Base-by-base conservation (phyloP, 2,113 vertebrate genomes). In the Corythornis madagascariensis region DNA sequence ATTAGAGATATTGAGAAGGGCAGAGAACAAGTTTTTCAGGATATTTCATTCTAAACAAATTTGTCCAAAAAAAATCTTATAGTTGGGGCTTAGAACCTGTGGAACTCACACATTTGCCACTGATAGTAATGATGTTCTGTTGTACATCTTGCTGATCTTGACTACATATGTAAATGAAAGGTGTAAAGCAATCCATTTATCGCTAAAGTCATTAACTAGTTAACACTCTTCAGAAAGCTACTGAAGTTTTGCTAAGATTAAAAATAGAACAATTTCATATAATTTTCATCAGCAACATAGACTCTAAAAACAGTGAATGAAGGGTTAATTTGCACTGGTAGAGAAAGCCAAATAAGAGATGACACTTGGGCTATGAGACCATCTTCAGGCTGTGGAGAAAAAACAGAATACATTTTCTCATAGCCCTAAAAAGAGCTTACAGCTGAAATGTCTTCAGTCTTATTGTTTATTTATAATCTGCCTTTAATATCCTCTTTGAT, bases 301-400 rank as follows among this genome's bases (percentile, higher is more conserved):
- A 88, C 48, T 6, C 9, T 21, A 88, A 88, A 92, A 90, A 87
- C 48, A 52, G 28, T 55, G 64, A 90, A 79, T 43, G 83, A 95
- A 96, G 81, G 80, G 92, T 94, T 93, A 92, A 90, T 76, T 86
- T 93, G 61, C 33, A 79, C 22, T 17, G 43, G 70, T 65, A 69
- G 21, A 90, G n/a, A 63, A 79, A 88, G 35, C 21, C 86, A 55
- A 65, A 35, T 76, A 78, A 78, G 56, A 75, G 17, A 38, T 73
- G 83, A 73, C 78, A 92, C 28, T 35, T 71, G 55, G 86, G 59
- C 59, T 83, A 86, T 18, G 38, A 88, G 78, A 89, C 73, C n/a
- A 56, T 67, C 71, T 75, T 64, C n/a, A 88, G 90, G 71, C 52
- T 81, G 53, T 50, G 19, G 38, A 72, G 72, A 82, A 86, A 93